These are phyloP conservation scores for Taurulus bubalis DNA, from an alignment of 2,113 vertebrate species.

Conservation along the genomic window DNA sequence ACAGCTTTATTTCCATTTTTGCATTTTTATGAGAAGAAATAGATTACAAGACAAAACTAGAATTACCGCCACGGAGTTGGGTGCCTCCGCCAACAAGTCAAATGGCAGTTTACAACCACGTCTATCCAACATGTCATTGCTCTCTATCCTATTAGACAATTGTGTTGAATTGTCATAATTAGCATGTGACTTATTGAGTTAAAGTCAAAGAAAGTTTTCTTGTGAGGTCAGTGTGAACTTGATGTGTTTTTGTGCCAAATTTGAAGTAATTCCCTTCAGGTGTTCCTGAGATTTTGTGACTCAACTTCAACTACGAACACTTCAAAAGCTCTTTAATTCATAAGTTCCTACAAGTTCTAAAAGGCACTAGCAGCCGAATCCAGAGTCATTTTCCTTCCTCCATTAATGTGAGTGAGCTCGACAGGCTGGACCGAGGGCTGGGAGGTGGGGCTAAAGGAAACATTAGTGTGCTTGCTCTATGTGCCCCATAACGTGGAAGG, in stretches of 20 bases:
- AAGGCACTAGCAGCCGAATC: no score
- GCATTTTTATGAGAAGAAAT: neutral
- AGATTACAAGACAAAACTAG: neutral
- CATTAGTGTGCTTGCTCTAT: neutral
- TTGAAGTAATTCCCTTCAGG: neutral
- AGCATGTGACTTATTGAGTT: neutral
- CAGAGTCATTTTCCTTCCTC: no score
- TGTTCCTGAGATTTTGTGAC: neutral
- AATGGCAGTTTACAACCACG: no score
- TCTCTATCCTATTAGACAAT: neutral
- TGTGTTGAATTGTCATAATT: neutral
- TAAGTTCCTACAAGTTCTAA: neutral
- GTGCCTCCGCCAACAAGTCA: no score
- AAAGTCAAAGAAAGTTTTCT: neutral
- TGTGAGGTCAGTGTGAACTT: neutral
- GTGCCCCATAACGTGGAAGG: no score
- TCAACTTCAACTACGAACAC: neutral
- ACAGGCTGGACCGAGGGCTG: neutral
- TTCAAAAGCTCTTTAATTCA: neutral
- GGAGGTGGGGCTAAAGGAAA: neutral
- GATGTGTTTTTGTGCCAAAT: neutral
- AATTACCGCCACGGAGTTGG: no score
- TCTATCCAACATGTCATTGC: neutral
- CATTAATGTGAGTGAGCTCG: no score
- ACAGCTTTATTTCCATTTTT: slow-evolving; percentile 16